These are phyloP conservation scores for Aplochiton taeniatus DNA, from an alignment of 2,797 vertebrate genomes.

Conservation along the genomic window DNA sequence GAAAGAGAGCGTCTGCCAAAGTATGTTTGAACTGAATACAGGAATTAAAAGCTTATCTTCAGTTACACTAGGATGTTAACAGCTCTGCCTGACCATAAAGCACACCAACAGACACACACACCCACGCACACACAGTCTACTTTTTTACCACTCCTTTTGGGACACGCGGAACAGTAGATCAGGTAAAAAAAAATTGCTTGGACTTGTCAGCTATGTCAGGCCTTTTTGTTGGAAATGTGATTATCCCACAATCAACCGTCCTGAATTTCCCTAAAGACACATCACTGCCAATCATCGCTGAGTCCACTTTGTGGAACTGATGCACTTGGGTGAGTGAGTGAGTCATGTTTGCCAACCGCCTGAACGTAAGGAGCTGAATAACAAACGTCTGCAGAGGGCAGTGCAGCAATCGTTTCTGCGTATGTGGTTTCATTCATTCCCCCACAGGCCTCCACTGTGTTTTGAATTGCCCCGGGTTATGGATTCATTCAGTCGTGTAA, in stretches of 20 bases:
- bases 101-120: background rate
- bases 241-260: conserved; percentile 7
- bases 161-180: too few relatives aligned
- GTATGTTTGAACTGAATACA: conserved; percentile 48
- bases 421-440: conserved; percentile 50
- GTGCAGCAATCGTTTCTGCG: conserved; percentile 62
- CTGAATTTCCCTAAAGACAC: background rate
- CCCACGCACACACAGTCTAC: conserved; percentile 15
- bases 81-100: conserved; percentile 48
- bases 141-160: background rate
- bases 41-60: conserved; percentile 58
- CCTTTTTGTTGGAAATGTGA: background rate
- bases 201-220: conserved; percentile 4
- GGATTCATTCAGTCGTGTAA: conserved; percentile 73
- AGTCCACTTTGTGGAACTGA: conserved; percentile 11
- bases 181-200: background rate
- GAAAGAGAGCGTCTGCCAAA: conserved; percentile 47
- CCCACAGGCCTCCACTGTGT: conserved; percentile 55
- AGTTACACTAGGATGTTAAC: conserved; percentile 57
- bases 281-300: conserved; percentile 25
- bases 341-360: conserved; percentile 37
- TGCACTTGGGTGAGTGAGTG: conserved; percentile 24
- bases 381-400: conserved; percentile 41
- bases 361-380: conserved; percentile 38
- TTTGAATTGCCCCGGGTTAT: conserved; percentile 70